Evolutionary conservation across 2,113 vertebrate genomes (phyloP).

Genomic region (Aythya baeri): DNA sequence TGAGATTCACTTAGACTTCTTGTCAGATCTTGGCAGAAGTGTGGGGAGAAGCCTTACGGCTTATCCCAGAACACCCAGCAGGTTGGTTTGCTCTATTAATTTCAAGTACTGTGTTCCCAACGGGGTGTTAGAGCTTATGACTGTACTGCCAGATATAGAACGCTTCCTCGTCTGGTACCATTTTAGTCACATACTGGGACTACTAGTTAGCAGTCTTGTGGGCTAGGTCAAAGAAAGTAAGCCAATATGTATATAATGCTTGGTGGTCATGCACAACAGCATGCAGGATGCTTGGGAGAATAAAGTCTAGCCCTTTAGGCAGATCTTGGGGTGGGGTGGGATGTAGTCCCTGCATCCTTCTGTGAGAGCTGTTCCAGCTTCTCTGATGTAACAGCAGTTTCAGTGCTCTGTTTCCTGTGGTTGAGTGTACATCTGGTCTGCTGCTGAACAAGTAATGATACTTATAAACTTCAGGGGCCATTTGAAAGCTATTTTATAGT

Average conservation of each 20-base stretch:
- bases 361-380: not conserved
- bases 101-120: constrained; percentile 11
- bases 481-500: not conserved
- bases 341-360: not conserved
- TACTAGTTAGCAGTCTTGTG: not conserved
- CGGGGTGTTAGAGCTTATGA: not conserved
- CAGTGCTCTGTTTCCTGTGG: not conserved
- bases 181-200: not conserved
- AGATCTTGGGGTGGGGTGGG: not conserved
- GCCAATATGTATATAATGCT: not conserved
- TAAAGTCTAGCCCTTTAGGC: not conserved
- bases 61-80: constrained; percentile 36
- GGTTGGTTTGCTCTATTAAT: constrained; percentile 34
- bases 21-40: constrained; percentile 43
- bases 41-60: not conserved
- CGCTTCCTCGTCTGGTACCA: not conserved
- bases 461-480: not conserved
- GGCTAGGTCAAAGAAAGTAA: not conserved
- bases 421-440: not conserved
- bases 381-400: not conserved
- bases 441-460: not conserved
- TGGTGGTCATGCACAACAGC: not conserved
- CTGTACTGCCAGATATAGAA: constrained; percentile 9
- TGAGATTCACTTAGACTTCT: constrained; percentile 34
- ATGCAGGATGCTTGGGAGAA: not conserved